A percentile compares a stretch with the other conserved stretches of the same genome.
These are phyloP conservation scores for Theristicus caerulescens DNA, from an alignment of 2,113 vertebrate genomes.

Conservation along the genomic window DNA sequence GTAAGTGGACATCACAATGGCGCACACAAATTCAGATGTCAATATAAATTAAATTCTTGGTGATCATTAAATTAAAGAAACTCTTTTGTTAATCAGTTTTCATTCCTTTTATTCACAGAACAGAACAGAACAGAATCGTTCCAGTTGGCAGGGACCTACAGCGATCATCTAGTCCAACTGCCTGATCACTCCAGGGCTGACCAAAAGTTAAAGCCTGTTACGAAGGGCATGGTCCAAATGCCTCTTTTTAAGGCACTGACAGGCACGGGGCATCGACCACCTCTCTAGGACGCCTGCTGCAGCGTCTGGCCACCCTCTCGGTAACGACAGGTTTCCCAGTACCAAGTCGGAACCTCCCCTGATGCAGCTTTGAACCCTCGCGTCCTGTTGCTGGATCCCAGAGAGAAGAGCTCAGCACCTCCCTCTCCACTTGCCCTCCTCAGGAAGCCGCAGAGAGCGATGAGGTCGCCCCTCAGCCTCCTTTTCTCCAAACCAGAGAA, in stretches of 20 bases:
- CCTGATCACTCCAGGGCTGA: no score
- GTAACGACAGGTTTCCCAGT: background rate
- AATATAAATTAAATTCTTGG: background rate
- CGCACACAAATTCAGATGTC: background rate
- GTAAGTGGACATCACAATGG: background rate
- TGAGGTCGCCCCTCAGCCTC: background rate
- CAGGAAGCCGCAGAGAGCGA: background rate
- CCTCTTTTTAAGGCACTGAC: no score
- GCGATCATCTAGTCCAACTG: no score
- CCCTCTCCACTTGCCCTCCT: background rate
- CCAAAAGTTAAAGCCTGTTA: no score
- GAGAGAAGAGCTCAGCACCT: no score
- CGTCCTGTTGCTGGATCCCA: background rate
- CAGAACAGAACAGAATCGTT: no score
- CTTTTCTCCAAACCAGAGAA: background rate
- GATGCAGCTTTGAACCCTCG: background rate
- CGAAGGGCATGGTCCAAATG: no score
- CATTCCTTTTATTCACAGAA: background rate
- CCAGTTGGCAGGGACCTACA: no score
- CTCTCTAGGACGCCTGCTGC: no score
- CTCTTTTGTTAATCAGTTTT: background rate
- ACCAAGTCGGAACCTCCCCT: background rate
- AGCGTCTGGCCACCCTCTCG: no score
- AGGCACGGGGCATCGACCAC: no score
- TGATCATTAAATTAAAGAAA: background rate